Conservation (phyloP, 1,140 invertebrate genomes). For the Drosophila malerkotliana region DNA sequence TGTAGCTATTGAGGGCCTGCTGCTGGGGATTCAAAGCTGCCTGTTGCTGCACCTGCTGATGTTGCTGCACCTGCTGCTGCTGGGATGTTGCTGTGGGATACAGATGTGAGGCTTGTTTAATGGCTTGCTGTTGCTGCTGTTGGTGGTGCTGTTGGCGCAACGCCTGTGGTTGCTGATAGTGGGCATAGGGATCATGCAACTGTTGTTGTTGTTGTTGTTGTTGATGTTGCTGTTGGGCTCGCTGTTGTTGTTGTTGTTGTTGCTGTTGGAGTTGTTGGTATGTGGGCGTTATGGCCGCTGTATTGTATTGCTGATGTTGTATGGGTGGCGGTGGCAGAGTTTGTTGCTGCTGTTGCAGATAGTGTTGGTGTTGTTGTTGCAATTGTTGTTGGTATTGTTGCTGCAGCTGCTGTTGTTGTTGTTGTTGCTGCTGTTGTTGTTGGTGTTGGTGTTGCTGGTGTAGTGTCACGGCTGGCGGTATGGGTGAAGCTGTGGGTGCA, state of each 20-base stretch:
- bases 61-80: slow-evolving; percentile 53
- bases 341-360: slow-evolving; percentile 78
- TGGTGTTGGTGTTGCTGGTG: slow-evolving; percentile 38
- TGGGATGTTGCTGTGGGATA: slow-evolving; percentile 72
- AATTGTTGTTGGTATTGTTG: slow-evolving; percentile 37
- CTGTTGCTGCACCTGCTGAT: slow-evolving; percentile 41
- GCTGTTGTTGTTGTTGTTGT: slow-evolving; percentile 47
- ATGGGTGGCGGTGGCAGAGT: slow-evolving; percentile 75
- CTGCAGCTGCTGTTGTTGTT: slow-evolving; percentile 37
- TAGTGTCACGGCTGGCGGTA: slow-evolving; percentile 60
- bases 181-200: slow-evolving; percentile 62
- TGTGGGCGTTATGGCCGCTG: slow-evolving; percentile 77
- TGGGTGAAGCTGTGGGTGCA: slow-evolving; percentile 79
- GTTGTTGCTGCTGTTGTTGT: slow-evolving; percentile 49
- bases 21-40: slow-evolving; percentile 56
- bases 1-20: slow-evolving; percentile 66
- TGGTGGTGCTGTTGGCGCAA: slow-evolving; percentile 64
- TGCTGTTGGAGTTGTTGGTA: slow-evolving; percentile 75
- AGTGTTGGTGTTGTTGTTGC: slow-evolving; percentile 40
- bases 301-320: slow-evolving; percentile 82
- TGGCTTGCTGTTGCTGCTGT: slow-evolving; percentile 80
- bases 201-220: slow-evolving; percentile 75
- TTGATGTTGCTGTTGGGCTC: slow-evolving; percentile 31
- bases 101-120: slow-evolving; percentile 84
- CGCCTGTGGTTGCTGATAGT: slow-evolving; percentile 65